Evolutionary conservation across 2,797 vertebrate genomes (phyloP).

Genomic region (Lemur catta): DNA sequence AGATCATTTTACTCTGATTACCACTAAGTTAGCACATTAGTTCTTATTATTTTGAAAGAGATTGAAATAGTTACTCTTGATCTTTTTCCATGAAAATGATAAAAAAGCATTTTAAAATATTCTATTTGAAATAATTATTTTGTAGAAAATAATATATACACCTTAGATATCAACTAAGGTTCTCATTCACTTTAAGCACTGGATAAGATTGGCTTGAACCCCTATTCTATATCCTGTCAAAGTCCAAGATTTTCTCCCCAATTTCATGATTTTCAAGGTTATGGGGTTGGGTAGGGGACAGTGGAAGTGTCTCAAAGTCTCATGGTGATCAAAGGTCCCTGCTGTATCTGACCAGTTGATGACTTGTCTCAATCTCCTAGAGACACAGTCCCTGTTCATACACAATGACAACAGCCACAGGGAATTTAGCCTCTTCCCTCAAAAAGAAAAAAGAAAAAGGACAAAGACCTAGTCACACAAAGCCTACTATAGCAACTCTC

Average conservation of each 20-base stretch:
- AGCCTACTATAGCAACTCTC: background rate
- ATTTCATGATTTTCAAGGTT: background rate
- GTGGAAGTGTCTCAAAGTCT: background rate
- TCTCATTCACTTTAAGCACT: background rate
- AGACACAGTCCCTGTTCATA: background rate
- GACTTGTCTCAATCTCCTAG: background rate
- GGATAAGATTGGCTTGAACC: background rate
- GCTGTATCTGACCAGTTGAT: background rate
- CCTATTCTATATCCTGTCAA: background rate
- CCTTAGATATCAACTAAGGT: background rate
- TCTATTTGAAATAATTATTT: constrained; percentile 8
- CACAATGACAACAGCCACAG: background rate
- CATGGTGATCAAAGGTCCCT: background rate
- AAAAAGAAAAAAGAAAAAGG: background rate
- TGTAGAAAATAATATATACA: background rate
- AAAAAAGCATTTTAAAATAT: background rate
- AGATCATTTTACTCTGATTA: background rate
- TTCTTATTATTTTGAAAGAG: background rate
- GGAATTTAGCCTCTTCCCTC: background rate
- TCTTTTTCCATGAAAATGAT: background rate
- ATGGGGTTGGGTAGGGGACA: background rate
- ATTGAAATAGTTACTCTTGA: constrained; percentile 7
- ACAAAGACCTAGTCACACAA: background rate
- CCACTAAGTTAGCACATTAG: background rate
- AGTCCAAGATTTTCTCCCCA: background rate